Base-by-base conservation (phyloP, 2,797 vertebrate genomes). In the Apodemus agrarius region DNA sequence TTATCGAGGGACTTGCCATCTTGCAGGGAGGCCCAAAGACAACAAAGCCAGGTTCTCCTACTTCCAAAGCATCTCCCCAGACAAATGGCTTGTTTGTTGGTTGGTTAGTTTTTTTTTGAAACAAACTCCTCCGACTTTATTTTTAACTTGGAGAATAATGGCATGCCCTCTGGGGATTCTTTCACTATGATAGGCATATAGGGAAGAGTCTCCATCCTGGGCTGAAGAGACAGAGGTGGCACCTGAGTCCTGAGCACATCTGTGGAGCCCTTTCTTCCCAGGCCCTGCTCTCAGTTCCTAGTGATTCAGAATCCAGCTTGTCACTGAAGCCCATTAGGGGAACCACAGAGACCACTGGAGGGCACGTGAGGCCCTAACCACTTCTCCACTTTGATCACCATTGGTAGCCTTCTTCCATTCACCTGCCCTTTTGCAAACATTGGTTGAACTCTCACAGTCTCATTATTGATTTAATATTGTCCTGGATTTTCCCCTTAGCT, bases 71-170 rank as follows among this genome's bases (percentile, higher is more conserved):
- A n/a, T 84, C 63, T 80, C 40, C 61, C 54, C 14, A 75, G 67
- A 95, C 52, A 85, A 91, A n/a, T 61, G 24, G 61, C 46, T 95
- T 43, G 72, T 26, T 24, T 74, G 21, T 75, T 43, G 26, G 74
- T n/a, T n/a, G n/a, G n/a, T n/a, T n/a, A n/a, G n/a, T n/a, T n/a
- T n/a, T n/a, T n/a, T 76, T 43, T 76, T 46, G 61, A 75, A 93
- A 79, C 40, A 37, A 88, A 52, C n/a, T n/a, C n/a, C 12, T 80
- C 65, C 76, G 82, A 7, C 82, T 67, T 94, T 78, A 40, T 89
- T 89, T 78, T 65, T 54, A 79, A 95, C 21, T 40, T 91, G 69
- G 34, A 17, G n/a, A 82, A 72, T 74, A 89, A 82, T 93, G 29
- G 11, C 75, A 91, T 91, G 22, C 49, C 37, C 95, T 83, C 37